A percentile compares a stretch with the other conserved stretches of the same genome.
These are phyloP conservation scores for Danaus chrysippus DNA, from an alignment of 2,888 invertebrate species.

Conservation along the genomic window DNA sequence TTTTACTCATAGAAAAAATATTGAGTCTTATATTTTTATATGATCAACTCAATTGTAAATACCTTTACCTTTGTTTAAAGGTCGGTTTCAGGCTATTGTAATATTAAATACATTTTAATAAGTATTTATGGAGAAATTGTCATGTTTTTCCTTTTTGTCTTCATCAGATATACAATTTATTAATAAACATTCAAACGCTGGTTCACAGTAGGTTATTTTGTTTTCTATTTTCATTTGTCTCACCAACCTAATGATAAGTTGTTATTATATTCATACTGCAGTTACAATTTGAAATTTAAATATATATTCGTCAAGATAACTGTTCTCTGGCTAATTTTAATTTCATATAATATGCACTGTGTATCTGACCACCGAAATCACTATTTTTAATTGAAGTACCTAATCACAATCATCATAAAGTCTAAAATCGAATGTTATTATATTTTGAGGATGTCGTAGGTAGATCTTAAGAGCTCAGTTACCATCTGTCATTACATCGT, in stretches of 20 bases:
- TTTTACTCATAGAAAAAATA: neutral
- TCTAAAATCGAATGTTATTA: constrained; percentile 6
- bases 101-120: too few relatives aligned
- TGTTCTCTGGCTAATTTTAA: too few relatives aligned
- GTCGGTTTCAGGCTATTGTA: too few relatives aligned
- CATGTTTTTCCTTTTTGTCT: too few relatives aligned
- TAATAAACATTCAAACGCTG: neutral
- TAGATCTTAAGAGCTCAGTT: constrained; percentile 19
- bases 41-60: too few relatives aligned
- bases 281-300: neutral
- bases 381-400: neutral
- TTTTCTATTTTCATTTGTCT: too few relatives aligned
- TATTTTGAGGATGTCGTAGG: constrained; percentile 23
- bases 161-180: neutral
- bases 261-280: neutral
- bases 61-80: too few relatives aligned
- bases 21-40: too few relatives aligned
- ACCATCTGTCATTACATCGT: constrained; percentile 26
- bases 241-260: too few relatives aligned
- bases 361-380: neutral
- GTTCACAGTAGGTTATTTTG: too few relatives aligned
- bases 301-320: too few relatives aligned
- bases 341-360: neutral
- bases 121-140: too few relatives aligned
- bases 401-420: neutral